Conservation (phyloP, 1,140 invertebrate species). For the Dendrolimus kikuchii region DNA sequence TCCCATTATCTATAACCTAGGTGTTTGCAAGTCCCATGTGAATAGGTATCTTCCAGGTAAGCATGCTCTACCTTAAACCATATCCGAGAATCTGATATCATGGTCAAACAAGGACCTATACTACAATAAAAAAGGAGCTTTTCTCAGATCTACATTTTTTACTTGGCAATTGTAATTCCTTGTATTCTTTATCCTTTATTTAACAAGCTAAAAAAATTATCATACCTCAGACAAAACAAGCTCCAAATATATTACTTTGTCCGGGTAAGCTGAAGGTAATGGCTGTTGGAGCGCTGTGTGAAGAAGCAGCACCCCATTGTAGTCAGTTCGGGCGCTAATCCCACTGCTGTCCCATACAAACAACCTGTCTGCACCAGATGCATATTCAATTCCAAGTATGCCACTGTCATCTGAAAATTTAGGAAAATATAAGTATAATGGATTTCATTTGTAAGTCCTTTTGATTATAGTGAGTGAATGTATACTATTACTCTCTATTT, state of each 20-base stretch:
- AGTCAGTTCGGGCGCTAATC: constrained; percentile 88
- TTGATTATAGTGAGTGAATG: too few species aligned
- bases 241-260: constrained; percentile 87
- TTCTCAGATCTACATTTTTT: too few species aligned
- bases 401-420: constrained; percentile 50
- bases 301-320: constrained; percentile 90
- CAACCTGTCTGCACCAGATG: constrained; percentile 85
- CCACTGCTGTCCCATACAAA: constrained; percentile 86
- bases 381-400: constrained; percentile 76
- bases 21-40: too few species aligned
- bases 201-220: neutral
- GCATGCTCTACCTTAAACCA: too few species aligned
- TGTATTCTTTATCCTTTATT: neutral
- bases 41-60: too few species aligned
- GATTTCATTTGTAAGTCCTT: too few species aligned
- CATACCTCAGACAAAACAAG: constrained; percentile 87
- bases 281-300: constrained; percentile 90
- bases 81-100: too few species aligned
- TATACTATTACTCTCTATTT: too few species aligned
- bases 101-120: too few species aligned
- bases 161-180: too few species aligned
- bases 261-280: constrained; percentile 75
- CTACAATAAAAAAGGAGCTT: too few species aligned
- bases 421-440: constrained; percentile 4
- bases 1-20: too few species aligned